A percentile compares a stretch with the other conserved stretches of the same genome.
phyloP scores from a whole-genome alignment of 2,113 vertebrate genomes.

The Poeciliopsis prolifica region DNA sequence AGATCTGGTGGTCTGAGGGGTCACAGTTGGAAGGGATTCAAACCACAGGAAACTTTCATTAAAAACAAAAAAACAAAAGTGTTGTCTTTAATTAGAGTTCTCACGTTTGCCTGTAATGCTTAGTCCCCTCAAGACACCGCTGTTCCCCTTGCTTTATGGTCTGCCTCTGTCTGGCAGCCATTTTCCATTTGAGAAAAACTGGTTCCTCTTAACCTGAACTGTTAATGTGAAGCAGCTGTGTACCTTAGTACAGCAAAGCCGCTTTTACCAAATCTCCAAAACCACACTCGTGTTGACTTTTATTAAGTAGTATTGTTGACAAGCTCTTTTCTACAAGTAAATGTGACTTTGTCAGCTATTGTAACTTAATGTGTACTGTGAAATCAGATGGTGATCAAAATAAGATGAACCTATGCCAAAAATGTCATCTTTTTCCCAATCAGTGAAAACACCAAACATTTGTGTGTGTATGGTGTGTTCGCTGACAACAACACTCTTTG shows the following conservation, averaged over 20 bases:
- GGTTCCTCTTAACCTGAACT: conserved; percentile 40
- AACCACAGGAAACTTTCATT: conserved; percentile 21
- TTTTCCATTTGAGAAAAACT: conserved; percentile 47
- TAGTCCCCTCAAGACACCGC: conserved; percentile 74
- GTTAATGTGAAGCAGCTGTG: conserved; percentile 44
- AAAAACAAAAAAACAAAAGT: conserved; percentile 27
- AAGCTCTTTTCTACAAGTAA: conserved; percentile 13
- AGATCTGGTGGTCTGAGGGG: conserved; percentile 47
- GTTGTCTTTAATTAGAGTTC: conserved; percentile 71
- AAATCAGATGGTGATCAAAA: no score
- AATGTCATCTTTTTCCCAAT: no score
- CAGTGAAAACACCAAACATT: no score
- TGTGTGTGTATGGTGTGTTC: no score
- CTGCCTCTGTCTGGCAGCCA: conserved; percentile 50
- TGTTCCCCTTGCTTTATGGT: conserved; percentile 69
- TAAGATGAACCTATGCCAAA: no score
- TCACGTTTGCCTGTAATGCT: conserved; percentile 74
- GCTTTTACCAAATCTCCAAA: conserved; percentile 44
- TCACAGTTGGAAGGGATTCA: conserved; percentile 38
- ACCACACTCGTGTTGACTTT: conserved; percentile 33
- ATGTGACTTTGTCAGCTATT: background rate
- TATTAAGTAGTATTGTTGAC: conserved; percentile 3
- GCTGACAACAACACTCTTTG: no score
- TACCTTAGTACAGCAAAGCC: conserved; percentile 32
- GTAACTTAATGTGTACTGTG: no score